A percentile compares a stretch with the other conserved stretches of the same genome.
Evolutionary conservation across 1,140 invertebrate genomes (phyloP).

Genomic region (Hypsibius dujardini): DNA sequence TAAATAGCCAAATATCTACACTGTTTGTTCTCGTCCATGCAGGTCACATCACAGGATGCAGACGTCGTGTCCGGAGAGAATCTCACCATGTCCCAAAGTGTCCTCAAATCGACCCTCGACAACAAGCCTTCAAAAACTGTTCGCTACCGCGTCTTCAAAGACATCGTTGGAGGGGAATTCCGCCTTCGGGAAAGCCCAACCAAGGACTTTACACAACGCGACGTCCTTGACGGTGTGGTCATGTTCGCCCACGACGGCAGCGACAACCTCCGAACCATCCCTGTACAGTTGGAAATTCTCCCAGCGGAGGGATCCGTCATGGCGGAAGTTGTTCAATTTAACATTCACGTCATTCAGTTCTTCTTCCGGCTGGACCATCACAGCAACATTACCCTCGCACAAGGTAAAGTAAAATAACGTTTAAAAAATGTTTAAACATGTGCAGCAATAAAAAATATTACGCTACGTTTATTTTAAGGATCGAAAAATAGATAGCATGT

Average conservation of each 20-base stretch:
- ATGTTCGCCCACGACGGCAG: not conserved
- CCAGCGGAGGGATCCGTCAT: not conserved
- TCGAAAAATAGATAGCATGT: too few relatives aligned
- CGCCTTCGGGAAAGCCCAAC: not conserved
- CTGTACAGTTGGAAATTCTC: not conserved
- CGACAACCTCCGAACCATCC: not conserved
- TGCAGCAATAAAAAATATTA: too few relatives aligned
- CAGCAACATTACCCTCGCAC: not conserved
- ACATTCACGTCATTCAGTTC: constrained; percentile 5
- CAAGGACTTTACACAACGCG: not conserved
- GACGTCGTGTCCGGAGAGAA: constrained; percentile 11
- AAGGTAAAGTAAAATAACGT: too few relatives aligned
- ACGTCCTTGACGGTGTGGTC: not conserved
- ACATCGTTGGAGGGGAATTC: not conserved
- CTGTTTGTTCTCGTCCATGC: too few relatives aligned
- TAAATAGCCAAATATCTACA: too few relatives aligned
- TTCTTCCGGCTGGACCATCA: constrained; percentile 2
- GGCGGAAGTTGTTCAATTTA: not conserved
- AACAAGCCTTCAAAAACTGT: not conserved
- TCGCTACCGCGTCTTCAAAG: constrained; percentile 5
- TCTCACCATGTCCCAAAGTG: not conserved
- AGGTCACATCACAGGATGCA: not conserved
- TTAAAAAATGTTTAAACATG: too few relatives aligned
- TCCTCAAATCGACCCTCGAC: not conserved
- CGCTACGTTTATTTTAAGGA: too few relatives aligned